phyloP scores from a whole-genome alignment of 2,888 invertebrate genomes.

The Drosophila meridionalis region DNA sequence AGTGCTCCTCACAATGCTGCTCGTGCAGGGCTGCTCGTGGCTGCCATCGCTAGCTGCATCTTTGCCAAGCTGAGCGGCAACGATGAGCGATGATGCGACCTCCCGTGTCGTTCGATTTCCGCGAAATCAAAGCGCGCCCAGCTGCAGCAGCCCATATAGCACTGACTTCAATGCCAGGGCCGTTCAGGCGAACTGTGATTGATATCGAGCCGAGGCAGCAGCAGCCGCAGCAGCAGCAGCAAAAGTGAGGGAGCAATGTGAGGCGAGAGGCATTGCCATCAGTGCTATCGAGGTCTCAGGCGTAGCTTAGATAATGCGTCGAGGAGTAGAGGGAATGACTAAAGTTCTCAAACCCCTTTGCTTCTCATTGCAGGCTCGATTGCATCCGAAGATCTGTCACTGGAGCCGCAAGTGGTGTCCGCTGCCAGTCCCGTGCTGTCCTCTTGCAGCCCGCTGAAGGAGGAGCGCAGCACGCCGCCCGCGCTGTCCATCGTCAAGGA shows the following conservation, averaged over 20 bases:
- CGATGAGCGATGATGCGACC: slow-evolving; percentile 80
- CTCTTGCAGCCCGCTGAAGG: slow-evolving; percentile 87
- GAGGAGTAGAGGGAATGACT: too few relatives aligned
- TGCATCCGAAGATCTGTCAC: slow-evolving; percentile 91
- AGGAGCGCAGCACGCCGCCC: slow-evolving; percentile 89
- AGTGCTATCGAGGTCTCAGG: slow-evolving; percentile 23
- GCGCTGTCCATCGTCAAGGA: slow-evolving; percentile 88
- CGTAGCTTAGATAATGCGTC: slow-evolving; percentile 22
- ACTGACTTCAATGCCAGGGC: slow-evolving; percentile 58
- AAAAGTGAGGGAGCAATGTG: not conserved
- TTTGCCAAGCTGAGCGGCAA: slow-evolving; percentile 15
- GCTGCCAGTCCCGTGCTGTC: slow-evolving; percentile 85
- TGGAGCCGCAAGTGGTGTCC: slow-evolving; percentile 86
- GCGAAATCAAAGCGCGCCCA: slow-evolving; percentile 79
- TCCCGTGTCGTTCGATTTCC: slow-evolving; percentile 83
- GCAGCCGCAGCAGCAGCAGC: not conserved
- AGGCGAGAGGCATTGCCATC: not conserved
- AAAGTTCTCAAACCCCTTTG: slow-evolving; percentile 9
- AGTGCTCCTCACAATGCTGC: too few relatives aligned
- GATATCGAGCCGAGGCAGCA: slow-evolving; percentile 50
- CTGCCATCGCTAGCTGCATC: slow-evolving; percentile 34
- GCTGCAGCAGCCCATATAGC: slow-evolving; percentile 70
- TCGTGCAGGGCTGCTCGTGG: slow-evolving; percentile 2
- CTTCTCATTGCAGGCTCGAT: slow-evolving; percentile 88
- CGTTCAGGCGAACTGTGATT: slow-evolving; percentile 76